These are phyloP conservation scores for Etheostoma perlongum DNA, from an alignment of 2,797 vertebrate species.

Conservation along the genomic window DNA sequence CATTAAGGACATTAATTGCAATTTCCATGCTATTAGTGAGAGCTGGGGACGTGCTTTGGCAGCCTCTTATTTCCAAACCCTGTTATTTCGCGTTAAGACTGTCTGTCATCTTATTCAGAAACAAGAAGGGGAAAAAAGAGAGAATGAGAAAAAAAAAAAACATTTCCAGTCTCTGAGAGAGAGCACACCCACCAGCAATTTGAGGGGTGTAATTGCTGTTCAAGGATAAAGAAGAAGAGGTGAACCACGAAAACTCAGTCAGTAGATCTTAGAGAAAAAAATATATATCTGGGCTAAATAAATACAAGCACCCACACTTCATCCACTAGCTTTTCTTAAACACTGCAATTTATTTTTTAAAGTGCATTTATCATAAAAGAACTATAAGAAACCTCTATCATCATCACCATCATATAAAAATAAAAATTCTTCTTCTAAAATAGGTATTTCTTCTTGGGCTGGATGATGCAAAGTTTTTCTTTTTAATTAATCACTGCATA, in stretches of 20 bases:
- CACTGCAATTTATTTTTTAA: conserved; percentile 24
- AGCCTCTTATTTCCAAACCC: conserved; percentile 98
- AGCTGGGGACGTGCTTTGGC: conserved; percentile 91
- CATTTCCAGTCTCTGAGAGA: conserved; percentile 90
- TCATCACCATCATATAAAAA: not conserved
- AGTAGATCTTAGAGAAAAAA: conserved; percentile 78
- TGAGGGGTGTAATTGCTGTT: conserved; percentile 95
- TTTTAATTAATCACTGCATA: not conserved
- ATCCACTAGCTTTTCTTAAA: conserved; percentile 45
- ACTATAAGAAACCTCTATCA: conserved; percentile 20
- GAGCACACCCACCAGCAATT: conserved; percentile 94
- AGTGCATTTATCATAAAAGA: conserved; percentile 35
- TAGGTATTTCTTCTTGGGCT: not conserved
- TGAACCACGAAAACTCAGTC: conserved; percentile 88
- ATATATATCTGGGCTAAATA: conserved; percentile 65
- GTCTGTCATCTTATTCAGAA: conserved; percentile 94
- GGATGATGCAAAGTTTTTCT: not conserved
- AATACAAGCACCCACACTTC: conserved; percentile 55
- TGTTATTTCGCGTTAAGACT: conserved; percentile 97
- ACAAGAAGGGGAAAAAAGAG: conserved; percentile 61
- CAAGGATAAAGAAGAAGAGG: conserved; percentile 81
- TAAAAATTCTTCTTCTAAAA: not conserved
- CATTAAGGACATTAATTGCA: conserved; percentile 97
- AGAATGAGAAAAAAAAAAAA: conserved; percentile 79
- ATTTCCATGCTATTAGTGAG: conserved; percentile 94